phyloP scores from a whole-genome alignment of 1,140 invertebrate species.

The Trichonephila inaurata region DNA sequence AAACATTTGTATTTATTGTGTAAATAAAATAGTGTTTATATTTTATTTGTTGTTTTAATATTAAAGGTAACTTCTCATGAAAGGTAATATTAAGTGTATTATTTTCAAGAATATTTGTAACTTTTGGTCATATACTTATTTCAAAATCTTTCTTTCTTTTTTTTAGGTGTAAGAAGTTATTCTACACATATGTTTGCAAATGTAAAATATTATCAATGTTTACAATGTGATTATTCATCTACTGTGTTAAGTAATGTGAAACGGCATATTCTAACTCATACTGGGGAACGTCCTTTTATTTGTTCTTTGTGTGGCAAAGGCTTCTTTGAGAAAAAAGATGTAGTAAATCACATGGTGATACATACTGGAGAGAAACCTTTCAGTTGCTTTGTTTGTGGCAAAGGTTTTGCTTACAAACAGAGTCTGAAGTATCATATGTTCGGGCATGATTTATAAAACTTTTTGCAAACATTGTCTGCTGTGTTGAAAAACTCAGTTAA shows the following conservation, averaged over 20 bases:
- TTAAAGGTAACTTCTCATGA: too few relatives aligned
- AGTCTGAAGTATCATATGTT: slow-evolving; percentile 27
- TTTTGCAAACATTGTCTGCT: too few relatives aligned
- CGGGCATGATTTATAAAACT: slow-evolving; percentile 79
- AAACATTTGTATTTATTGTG: too few relatives aligned
- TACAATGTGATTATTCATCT: not conserved
- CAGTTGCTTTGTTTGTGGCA: not conserved
- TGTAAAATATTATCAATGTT: not conserved
- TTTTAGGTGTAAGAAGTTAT: not conserved
- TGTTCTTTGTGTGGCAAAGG: not conserved
- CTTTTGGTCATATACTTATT: not conserved
- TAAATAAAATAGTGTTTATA: too few relatives aligned
- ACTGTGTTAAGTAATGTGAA: not conserved
- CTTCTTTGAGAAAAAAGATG: not conserved
- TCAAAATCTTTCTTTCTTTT: not conserved
- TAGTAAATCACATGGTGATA: not conserved
- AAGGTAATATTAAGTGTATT: too few relatives aligned
- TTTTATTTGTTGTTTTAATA: too few relatives aligned
- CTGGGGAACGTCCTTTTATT: not conserved
- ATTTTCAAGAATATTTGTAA: too few relatives aligned
- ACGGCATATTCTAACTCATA: not conserved
- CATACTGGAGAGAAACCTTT: not conserved
- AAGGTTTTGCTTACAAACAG: not conserved
- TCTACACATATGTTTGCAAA: not conserved
- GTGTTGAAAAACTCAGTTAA: too few relatives aligned